These are phyloP conservation scores for Sicus ferrugineus DNA, from an alignment of 2,888 invertebrate genomes.

Conservation along the genomic window DNA sequence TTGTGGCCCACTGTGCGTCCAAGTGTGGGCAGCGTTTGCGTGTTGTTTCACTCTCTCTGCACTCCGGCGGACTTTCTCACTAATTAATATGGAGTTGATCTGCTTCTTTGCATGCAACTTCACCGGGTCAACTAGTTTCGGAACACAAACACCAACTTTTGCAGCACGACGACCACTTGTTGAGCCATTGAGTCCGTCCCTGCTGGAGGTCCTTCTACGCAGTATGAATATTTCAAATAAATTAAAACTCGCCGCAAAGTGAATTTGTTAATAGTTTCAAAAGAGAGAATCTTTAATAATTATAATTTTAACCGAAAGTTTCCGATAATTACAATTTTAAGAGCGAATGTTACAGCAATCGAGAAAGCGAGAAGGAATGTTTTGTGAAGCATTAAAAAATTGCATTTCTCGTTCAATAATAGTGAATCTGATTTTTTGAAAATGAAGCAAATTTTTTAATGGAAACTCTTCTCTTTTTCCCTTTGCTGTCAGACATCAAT, in stretches of 20 bases:
- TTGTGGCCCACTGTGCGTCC: neutral
- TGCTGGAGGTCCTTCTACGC: neutral
- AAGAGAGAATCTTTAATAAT: no score
- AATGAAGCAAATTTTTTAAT: neutral
- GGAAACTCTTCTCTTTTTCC: neutral
- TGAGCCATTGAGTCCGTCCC: no score
- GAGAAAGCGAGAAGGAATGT: no score
- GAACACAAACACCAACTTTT: neutral
- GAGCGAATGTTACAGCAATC: no score
- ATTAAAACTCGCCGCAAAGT: no score
- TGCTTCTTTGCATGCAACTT: constrained; percentile 20
- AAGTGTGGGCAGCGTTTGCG: neutral
- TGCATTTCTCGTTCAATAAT: no score
- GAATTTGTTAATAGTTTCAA: no score
- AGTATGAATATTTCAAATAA: no score
- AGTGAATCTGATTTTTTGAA: neutral
- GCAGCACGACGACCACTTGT: constrained; percentile 1
- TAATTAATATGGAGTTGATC: constrained; percentile 22
- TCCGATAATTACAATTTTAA: no score
- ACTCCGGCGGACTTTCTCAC: constrained; percentile 1
- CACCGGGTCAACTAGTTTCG: constrained; percentile 12
- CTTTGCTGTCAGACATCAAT: constrained; percentile 6
- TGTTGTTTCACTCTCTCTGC: constrained; percentile 23
- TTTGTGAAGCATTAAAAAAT: no score
- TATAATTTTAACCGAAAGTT: no score